Evolutionary conservation across 1,140 invertebrate species (phyloP).

Genomic region (Trissolcus basalis): DNA sequence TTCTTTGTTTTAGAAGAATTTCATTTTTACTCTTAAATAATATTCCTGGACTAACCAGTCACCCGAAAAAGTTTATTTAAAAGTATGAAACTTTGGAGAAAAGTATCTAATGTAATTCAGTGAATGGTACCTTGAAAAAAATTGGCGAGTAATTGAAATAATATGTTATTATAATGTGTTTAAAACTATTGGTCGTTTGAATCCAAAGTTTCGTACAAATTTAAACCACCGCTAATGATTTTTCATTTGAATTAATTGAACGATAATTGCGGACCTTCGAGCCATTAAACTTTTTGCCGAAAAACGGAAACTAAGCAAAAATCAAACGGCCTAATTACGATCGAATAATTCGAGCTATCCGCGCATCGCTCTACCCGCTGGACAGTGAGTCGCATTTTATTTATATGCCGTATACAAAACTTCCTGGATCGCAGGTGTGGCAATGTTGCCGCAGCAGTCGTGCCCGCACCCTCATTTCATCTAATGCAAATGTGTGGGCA

Average conservation of each 20-base stretch:
- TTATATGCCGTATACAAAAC: conserved; percentile 55
- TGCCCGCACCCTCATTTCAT: conserved; percentile 33
- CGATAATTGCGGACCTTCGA: conserved; percentile 6
- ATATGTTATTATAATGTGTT: too few species aligned
- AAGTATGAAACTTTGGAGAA: too few species aligned
- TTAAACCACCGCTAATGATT: conserved; percentile 4
- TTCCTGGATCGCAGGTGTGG: conserved; percentile 51
- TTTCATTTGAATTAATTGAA: conserved; percentile 23
- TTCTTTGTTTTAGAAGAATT: too few species aligned
- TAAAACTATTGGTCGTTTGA: too few species aligned
- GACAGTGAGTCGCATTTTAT: conserved; percentile 48
- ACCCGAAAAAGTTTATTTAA: too few species aligned
- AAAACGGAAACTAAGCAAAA: conserved; percentile 38
- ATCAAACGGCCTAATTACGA: conserved; percentile 50
- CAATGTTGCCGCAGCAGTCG: conserved; percentile 50
- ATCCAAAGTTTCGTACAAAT: too few species aligned
- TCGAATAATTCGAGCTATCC: conserved; percentile 43
- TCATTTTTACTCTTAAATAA: too few species aligned
- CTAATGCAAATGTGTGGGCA: conserved; percentile 47
- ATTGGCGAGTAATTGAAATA: too few species aligned
- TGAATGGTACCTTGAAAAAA: too few species aligned
- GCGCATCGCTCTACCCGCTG: conserved; percentile 3
- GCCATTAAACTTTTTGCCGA: conserved; percentile 31
- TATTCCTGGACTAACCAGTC: too few species aligned
- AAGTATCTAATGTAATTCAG: too few species aligned